Evolutionary conservation across 92 coral and sea anemone genomes (phyloP).

Genomic region (Paragorgia papillata): DNA sequence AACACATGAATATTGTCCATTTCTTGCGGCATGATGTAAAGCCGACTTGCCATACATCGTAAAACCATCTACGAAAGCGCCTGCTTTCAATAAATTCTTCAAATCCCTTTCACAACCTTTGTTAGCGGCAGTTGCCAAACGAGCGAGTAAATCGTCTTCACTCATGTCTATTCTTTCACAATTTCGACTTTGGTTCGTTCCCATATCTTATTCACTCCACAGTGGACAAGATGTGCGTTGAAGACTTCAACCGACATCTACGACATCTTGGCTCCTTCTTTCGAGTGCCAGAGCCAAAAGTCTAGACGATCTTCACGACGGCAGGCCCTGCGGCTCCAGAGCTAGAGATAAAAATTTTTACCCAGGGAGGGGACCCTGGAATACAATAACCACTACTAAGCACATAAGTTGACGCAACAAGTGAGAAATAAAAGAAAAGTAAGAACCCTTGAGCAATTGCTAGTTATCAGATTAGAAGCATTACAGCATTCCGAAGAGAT

Average conservation of each 20-base stretch:
- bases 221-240: slow-evolving; percentile 60
- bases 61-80: slow-evolving; percentile 96
- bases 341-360: slow-evolving; percentile 31
- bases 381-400: background rate
- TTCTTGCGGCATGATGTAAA: slow-evolving; percentile 97
- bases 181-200: slow-evolving; percentile 92
- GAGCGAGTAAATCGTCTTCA: slow-evolving; percentile 91
- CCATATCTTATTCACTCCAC: slow-evolving; percentile 85
- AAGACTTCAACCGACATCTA: slow-evolving; percentile 53
- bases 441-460: slow-evolving; percentile 17
- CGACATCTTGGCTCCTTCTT: slow-evolving; percentile 84
- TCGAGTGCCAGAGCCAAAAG: slow-evolving; percentile 70
- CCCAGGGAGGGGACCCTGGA: slow-evolving; percentile 48
- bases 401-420: slow-evolving; percentile 17
- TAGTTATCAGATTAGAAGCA: slow-evolving; percentile 25
- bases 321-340: slow-evolving; percentile 53
- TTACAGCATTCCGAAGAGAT: background rate
- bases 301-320: slow-evolving; percentile 43
- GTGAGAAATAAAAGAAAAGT: background rate
- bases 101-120: slow-evolving; percentile 97
- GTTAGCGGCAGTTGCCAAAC: slow-evolving; percentile 92
- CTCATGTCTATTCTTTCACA: slow-evolving; percentile 92
- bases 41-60: slow-evolving; percentile 99
- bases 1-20: slow-evolving; percentile 95
- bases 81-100: slow-evolving; percentile 91